Conservation (phyloP, 2,797 vertebrate species). For the Champsocephalus gunnari region DNA sequence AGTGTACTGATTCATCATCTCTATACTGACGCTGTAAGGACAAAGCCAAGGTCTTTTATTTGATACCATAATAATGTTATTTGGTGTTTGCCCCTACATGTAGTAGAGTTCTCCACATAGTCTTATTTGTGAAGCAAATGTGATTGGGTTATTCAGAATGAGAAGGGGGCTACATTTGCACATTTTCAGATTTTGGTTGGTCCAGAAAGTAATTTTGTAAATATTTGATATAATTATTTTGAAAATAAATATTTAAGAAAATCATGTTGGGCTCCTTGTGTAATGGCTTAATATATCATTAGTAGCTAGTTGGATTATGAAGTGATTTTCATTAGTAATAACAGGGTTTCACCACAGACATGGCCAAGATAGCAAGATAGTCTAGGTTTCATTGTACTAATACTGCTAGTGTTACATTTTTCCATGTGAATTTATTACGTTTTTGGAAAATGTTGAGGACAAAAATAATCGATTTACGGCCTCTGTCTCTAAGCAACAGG, state of each 20-base stretch:
- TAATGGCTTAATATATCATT: not conserved
- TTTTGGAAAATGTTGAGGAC: not conserved
- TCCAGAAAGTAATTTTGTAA: slow-evolving; percentile 60
- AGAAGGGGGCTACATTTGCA: slow-evolving; percentile 51
- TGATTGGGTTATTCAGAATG: slow-evolving; percentile 9
- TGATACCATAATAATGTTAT: slow-evolving; percentile 16
- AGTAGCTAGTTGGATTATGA: not conserved
- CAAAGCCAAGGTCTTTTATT: slow-evolving; percentile 11
- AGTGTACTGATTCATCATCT: slow-evolving; percentile 6
- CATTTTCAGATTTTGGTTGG: slow-evolving; percentile 32
- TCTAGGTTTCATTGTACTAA: not conserved
- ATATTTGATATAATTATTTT: slow-evolving; percentile 78
- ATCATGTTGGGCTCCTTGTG: not conserved
- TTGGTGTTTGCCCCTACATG: not conserved
- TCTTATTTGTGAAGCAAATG: slow-evolving; percentile 1
- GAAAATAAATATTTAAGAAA: slow-evolving; percentile 73
- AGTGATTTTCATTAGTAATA: not conserved
- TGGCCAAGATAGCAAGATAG: not conserved
- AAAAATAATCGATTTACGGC: slow-evolving; percentile 11
- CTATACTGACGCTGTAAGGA: slow-evolving; percentile 6
- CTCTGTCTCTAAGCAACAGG: slow-evolving; percentile 84
- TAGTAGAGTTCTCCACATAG: not conserved
- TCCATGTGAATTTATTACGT: not conserved
- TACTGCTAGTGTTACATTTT: not conserved
- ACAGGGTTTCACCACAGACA: not conserved